phyloP scores from a whole-genome alignment of 2,113 vertebrate genomes.

The Tragulus kanchil region DNA sequence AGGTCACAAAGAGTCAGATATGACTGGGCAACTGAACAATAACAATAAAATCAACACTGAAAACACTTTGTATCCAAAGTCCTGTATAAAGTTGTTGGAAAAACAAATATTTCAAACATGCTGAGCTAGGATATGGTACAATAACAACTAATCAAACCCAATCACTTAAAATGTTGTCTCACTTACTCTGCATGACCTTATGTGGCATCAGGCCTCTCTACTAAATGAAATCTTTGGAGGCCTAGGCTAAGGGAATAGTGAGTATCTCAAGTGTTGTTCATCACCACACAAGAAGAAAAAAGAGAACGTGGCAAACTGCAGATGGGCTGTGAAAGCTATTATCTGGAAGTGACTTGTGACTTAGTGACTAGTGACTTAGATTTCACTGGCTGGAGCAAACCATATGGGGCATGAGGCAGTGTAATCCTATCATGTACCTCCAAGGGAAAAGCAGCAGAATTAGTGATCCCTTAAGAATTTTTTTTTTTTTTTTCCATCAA shows the following conservation, averaged over 20 bases:
- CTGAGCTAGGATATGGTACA: background rate
- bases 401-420: background rate
- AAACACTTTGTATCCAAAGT: background rate
- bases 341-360: background rate
- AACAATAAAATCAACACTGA: background rate
- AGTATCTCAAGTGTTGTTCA: background rate
- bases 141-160: background rate
- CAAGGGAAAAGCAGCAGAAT: background rate
- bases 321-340: background rate
- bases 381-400: background rate
- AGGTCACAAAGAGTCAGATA: too few relatives aligned
- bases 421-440: background rate
- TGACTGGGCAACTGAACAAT: too few relatives aligned
- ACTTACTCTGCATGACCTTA: background rate
- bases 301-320: background rate
- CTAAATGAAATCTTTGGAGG: background rate
- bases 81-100: background rate
- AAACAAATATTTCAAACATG: background rate
- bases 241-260: background rate
- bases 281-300: background rate
- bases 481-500: background rate
- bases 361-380: background rate
- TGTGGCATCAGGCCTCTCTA: background rate
- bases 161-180: background rate
- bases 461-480: background rate